Base-by-base conservation (phyloP, 2,113 vertebrate species). In the Vireo altiloquus region DNA sequence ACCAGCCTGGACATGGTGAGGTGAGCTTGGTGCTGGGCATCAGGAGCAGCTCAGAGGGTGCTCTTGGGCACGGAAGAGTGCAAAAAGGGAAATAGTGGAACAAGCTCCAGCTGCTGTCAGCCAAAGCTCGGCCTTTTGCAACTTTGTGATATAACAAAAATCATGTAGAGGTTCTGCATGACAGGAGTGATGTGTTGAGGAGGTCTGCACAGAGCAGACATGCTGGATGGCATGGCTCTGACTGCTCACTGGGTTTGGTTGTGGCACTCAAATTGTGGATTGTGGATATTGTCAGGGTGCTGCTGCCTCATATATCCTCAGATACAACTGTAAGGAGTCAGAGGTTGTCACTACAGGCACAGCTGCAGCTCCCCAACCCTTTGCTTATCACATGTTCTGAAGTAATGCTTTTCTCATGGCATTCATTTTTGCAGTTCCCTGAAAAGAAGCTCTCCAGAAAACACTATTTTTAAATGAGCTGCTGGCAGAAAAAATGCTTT, bases 401-500 rank as follows among this genome's bases (percentile, higher is more conserved):
- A 87, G 31, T 7, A 87, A 64, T 11, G 46, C 40, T 70, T 63
- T 88, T 63, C 52, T 82, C 37, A 71, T 4, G 14, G 33, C 37
- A 40, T 21, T 72, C 21, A 60, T 60, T 13, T 47, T 64, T 24
- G 24, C 53, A 35, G 40, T 30, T 85, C 31, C 42, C 66, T 57
- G 74, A 75, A 78, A 87, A 74, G 31, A 40, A 78, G 30, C 49
- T 82, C 61, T 85, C 40, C 56, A 37, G 30, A 74, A 89, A 91
- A 84, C 49, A 42, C 54, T 84, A 31, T 60, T 50, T 74, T 79
- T 44, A 91, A 57, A 75, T 69, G 8, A 82, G n/a, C 33, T 71
- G 35, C 57, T 64, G 49, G 28, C 46, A 10, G 21, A 16, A 52
- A 65, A 53, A 21, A 21, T 3, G 6, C 16, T 14, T 72, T 78